Percentiles rank a stretch among this genome's conserved stretches.
Conservation (phyloP, 2,888 invertebrate genomes). For the Chrysomela aeneicollis region DNA sequence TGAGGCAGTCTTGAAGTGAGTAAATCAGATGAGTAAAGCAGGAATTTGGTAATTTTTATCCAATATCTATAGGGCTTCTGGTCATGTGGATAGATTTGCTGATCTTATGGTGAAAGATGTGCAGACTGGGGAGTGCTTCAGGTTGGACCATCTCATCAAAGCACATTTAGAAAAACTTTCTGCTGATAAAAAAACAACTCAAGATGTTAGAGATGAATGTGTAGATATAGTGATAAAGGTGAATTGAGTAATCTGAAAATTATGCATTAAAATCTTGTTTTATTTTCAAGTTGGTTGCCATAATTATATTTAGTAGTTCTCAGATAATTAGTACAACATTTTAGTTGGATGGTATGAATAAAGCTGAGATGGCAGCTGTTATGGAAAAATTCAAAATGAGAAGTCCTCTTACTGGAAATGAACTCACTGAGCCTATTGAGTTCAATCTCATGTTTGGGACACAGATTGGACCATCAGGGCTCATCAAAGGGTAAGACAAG, state of each 20-base stretch:
- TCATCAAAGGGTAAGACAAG: slow-evolving; percentile 78
- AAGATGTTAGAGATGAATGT: slow-evolving; percentile 76
- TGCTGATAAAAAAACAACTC: slow-evolving; percentile 82
- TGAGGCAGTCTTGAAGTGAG: slow-evolving; percentile 89
- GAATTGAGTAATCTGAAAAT: slow-evolving; percentile 40
- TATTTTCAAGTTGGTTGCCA: background rate
- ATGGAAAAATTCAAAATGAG: slow-evolving; percentile 90
- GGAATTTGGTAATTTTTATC: background rate
- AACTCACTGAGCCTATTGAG: slow-evolving; percentile 93
- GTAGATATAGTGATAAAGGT: slow-evolving; percentile 79
- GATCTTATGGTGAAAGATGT: slow-evolving; percentile 99
- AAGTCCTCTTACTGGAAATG: slow-evolving; percentile 94
- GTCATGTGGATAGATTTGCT: slow-evolving; percentile 98
- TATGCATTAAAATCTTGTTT: background rate
- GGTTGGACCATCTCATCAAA: slow-evolving; percentile 97
- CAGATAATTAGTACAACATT: slow-evolving; percentile 15
- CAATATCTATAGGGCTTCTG: slow-evolving; percentile 80
- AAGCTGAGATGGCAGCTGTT: slow-evolving; percentile 87
- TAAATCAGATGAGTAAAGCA: slow-evolving; percentile 1
- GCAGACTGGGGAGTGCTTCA: slow-evolving; percentile 95
- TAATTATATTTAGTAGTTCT: background rate
- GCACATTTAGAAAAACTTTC: slow-evolving; percentile 87
- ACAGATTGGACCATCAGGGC: slow-evolving; percentile 95
- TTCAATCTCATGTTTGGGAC: slow-evolving; percentile 99
- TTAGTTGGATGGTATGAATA: slow-evolving; percentile 88